Evolutionary conservation across 2,113 vertebrate genomes (phyloP), one percentile per base, ranked within the genome.

Genomic region (Etia nguti): DNA sequence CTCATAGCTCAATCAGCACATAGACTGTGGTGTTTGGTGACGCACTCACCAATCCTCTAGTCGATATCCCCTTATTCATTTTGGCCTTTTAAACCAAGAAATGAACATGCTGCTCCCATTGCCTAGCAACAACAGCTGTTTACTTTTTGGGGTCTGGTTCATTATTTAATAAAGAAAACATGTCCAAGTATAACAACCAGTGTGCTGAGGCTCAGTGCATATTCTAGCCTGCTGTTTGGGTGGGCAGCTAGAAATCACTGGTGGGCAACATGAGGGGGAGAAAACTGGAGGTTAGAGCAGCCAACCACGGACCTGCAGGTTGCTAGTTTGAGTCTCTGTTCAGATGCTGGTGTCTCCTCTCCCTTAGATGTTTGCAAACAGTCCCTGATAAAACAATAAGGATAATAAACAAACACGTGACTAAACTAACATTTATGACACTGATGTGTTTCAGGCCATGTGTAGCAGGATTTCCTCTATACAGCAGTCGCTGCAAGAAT

Each of bases 271-370:
- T 41, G 1, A 70, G 8, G 31, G 34, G 59, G 9, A 34, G 59
- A 60, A 60, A 60, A 18, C 29, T 60, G 59, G 6, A 60, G 29
- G 16, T 62, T 62, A 20, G 29, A 70, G 36, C 20, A 68, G 62
- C 36, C 0, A 0, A 41, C 0, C 36, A 5, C 1, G 0, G 6
- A 41, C 0, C 4, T 41, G 11, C 34, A 68, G 62, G 20, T 41
- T 22, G 36, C 62, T 68, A 34, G 12, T 70, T 41, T 43, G 31
- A 62, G 59, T 36, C 18, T 7, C 59, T n/a, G 59, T 12, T 29
- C 36, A 62, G 31, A 0, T 62, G 59, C 10, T 0, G 59, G 31
- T 62, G 31, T 36, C 18, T n/a, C 18, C 0, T 62, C 59, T 36
- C 59, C 4, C 59, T 60, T 26, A 7, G 31, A 62, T 62, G 59